A percentile compares a stretch with the other conserved stretches of the same genome.
phyloP scores from a whole-genome alignment of 2,797 vertebrate genomes.

The Acropternis orthonyx region DNA sequence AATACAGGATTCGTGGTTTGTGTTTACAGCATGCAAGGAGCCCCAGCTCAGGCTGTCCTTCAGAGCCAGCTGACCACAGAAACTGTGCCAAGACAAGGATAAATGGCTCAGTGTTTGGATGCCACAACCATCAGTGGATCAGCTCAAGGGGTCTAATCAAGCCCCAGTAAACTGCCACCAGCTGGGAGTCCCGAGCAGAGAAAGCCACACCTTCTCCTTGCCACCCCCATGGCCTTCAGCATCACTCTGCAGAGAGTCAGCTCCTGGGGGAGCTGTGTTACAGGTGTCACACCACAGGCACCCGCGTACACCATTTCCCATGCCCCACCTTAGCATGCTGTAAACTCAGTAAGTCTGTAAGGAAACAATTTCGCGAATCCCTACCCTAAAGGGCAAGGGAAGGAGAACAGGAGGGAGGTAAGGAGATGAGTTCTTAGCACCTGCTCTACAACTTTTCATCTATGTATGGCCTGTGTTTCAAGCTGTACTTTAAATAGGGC shows the following conservation, averaged over 20 bases:
- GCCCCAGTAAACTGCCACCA: neutral
- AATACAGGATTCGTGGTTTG: neutral
- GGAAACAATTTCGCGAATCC: neutral
- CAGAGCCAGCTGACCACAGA: neutral
- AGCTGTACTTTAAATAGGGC: neutral
- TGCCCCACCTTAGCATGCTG: fast-evolving
- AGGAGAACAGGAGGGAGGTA: neutral
- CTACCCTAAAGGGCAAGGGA: neutral
- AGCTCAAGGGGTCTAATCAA: neutral
- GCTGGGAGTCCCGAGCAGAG: neutral
- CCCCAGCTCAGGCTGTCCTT: neutral
- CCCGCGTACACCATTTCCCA: fast-evolving
- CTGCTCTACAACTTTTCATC: neutral
- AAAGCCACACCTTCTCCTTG: neutral
- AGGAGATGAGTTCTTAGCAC: neutral
- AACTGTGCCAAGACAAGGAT: neutral
- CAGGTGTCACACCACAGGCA: neutral
- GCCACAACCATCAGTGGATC: neutral
- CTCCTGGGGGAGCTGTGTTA: neutral
- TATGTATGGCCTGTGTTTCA: neutral
- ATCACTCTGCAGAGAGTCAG: fast-evolving
- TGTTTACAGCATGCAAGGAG: neutral
- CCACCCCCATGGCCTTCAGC: neutral
- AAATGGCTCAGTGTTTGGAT: neutral
- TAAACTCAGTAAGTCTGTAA: fast-evolving